Base-by-base conservation (phyloP, 2,888 invertebrate genomes). In the Tupiocoris notatus region DNA sequence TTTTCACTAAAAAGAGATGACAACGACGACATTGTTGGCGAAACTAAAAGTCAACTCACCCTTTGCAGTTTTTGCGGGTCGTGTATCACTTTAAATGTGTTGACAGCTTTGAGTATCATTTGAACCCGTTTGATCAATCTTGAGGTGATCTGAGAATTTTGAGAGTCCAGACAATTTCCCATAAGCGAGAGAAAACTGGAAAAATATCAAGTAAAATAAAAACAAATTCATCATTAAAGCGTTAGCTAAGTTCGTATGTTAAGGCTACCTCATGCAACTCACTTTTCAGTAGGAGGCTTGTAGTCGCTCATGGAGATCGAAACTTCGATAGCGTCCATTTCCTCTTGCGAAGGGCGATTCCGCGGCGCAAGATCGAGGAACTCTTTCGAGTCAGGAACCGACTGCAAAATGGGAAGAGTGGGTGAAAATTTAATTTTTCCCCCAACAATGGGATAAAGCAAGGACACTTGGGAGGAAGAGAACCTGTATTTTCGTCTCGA, bases 41-140 rank as follows among this genome's bases (percentile, higher is more conserved):
- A n/a, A n/a, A n/a, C n/a, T n/a, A n/a, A n/a, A 39, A 39, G 6
- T 59, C 6, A 59, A 18, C 70, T 75, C 82, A 84, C 84, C 82
- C 85, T 86, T 75, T 85, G 83, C 20, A 90, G 79, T 75, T 86
- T 86, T 1, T 83, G 81, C 0, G 86, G 81, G 79, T 88, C 87
- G 67, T 88, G 87, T 21, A 91, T 86, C 1, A 92, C 85, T 81
- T 88, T 87, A 59, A 87, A 84, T 73, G 87, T 84, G 76, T 88
- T 86, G 0, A 92, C 85, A 7, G 86, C 84, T 77, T 88, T 86
- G 17, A 92, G 84, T 77, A 92, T 88, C 75, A 88, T 84, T 81
- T 88, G 88, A n/a, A 88, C 87, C 71, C 92, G 85, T 61, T 85
- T 84, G 9, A 88, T 77, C 39, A 86, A 82, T 78, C 87, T 83